Base-by-base conservation (phyloP, 2,888 invertebrate genomes). In the Notodonta ziczac region DNA sequence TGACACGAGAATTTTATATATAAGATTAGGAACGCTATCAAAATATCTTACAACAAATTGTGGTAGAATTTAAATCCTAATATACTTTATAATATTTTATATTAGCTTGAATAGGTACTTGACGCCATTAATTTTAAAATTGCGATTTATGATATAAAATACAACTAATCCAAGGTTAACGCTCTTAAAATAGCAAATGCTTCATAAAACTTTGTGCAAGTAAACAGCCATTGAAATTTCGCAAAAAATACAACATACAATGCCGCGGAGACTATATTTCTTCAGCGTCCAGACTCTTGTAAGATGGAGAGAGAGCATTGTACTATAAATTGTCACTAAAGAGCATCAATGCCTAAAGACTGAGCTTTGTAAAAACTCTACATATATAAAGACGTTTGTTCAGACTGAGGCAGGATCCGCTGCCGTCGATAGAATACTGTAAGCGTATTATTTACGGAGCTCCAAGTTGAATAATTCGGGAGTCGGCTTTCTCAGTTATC, bases 271-370 rank as follows among this genome's bases (percentile, higher is more conserved):
- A 55, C 2, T 35, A 56, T 62, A 55, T 64, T 57, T 57, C 39
- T 55, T 54, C 39, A 24, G 14, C 32, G 52, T 32, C 6, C 24
- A 54, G 54, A 39, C 56, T 61, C 57, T 44, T 59, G 64, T 63
- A 54, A 58, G 58, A 69, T 62, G 51, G 39, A 58, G 69, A 50
- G 40, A 58, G 69, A 74, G 71, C 72, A 76, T 73, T 74, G 80
- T 76, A 74, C 77, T 72, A 78, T 81, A 81, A 80, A 80, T 77
- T 74, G 72, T 66, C 65, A 48, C 62, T 52, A 55, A 63, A 72
- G 64, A 70, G 55, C 57, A 53, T 57, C 62, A 75, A 70, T 61
- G 56, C 60, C 60, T 59, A 59, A 60, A 60, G 59, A 67, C 67
- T 59, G 61, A 58, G 63, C 65, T 67, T 60, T 63, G 64, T 57